Base-by-base conservation (phyloP, 2,113 vertebrate species). In the Alexandromys fortis region DNA sequence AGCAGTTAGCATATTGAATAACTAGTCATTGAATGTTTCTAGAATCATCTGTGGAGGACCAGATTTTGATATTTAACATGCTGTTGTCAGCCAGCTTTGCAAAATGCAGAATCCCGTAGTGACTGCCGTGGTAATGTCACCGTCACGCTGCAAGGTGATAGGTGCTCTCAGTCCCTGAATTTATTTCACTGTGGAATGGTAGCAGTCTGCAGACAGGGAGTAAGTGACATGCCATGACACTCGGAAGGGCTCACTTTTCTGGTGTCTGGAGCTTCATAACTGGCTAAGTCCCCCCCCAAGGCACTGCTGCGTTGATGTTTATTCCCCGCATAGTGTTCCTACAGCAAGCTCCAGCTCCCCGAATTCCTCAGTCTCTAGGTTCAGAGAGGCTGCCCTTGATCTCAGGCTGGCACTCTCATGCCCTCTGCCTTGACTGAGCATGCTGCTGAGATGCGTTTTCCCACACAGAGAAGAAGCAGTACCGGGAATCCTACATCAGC, bases 401-500 rank as follows among this genome's bases (percentile, higher is more conserved):
- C 3, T 35, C 76, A 63, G 55, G 65, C 79, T 26, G 52, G n/a
- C 49, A 24, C 49, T 30, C 42, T 1, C 19, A 0, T 4, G 7
- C 24, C 17, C 75, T 42, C 68, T 70, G 47, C 28, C 55, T 72
- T 12, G 49, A 38, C n/a, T 45, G 75, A n/a, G 1, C 68, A 0
- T 0, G 0, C 0, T 22, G 1, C 81, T 0, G 1, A 38, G 5
- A 0, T 75, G 0, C 0, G 42, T 49, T 55, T 10, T 0, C 79
- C 10, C 49, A 26, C 5, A 0, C 98, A 99, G 99, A 99, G 97
- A 99, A 99, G 98, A 99, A 99, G 98, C 99, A 99, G 98, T 99
- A 99, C 98, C 98, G 99, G 0, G 99, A 99, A 96, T 99, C 99
- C 0, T 99, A 99, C 98, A 99, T 99, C 98, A 99, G 99, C 0